These are phyloP conservation scores for Ditylenchus weischeri DNA, from an alignment of 2,888 invertebrate species.

Conservation along the genomic window DNA sequence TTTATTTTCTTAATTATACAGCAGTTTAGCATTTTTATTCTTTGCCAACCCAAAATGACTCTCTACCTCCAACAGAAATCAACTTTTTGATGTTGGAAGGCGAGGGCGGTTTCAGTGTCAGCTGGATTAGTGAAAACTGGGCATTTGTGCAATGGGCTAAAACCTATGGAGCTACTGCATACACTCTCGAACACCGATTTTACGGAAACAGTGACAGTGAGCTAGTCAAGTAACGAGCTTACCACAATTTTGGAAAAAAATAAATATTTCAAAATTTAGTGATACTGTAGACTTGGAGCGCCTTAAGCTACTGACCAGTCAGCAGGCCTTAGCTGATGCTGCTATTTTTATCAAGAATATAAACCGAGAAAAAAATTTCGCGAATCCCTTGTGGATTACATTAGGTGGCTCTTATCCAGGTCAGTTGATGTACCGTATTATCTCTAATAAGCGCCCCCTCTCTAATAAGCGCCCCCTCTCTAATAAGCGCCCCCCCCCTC, in stretches of 20 bases:
- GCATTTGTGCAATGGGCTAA: conserved; percentile 56
- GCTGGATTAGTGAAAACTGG: too few species aligned
- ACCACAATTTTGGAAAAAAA: too few species aligned
- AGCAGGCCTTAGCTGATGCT: conserved; percentile 22
- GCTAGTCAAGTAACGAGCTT: not conserved
- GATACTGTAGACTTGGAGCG: too few species aligned
- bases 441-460: too few species aligned
- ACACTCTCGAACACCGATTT: conserved; percentile 83
- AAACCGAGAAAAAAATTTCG: not conserved
- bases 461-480: too few species aligned
- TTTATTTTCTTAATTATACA: not conserved
- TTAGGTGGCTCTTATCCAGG: conserved; percentile 24
- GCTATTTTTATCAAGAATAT: conserved; percentile 22
- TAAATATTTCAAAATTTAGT: too few species aligned
- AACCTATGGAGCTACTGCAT: conserved; percentile 75
- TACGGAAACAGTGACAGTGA: conserved; percentile 8
- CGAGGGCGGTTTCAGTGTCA: too few species aligned
- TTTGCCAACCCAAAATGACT: too few species aligned
- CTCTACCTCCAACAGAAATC: too few species aligned
- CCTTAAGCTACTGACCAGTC: conserved; percentile 11
- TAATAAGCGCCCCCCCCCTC: too few species aligned
- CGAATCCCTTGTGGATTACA: conserved; percentile 27
- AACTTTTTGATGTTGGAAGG: too few species aligned
- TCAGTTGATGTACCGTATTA: too few species aligned
- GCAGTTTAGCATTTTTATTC: conserved; percentile 3